phyloP scores from a whole-genome alignment of 37 sponge, comb jelly and placozoan species.

The Spongia lamella region DNA sequence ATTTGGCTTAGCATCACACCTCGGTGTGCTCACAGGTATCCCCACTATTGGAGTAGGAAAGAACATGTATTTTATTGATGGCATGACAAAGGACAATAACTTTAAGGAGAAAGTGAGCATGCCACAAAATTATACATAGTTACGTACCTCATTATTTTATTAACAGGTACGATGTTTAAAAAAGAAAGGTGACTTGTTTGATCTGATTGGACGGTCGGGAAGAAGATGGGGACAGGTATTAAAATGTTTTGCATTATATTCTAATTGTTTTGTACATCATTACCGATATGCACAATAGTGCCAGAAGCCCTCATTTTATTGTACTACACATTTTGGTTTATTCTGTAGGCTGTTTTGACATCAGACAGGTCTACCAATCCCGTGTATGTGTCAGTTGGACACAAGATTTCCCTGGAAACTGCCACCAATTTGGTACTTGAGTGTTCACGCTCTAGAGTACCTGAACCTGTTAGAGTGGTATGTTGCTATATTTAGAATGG shows the following conservation, averaged over 20 bases:
- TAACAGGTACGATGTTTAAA: conserved; percentile 12
- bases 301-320: too few relatives aligned
- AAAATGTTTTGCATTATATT: too few relatives aligned
- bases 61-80: conserved; percentile 84
- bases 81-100: conserved; percentile 40
- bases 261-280: too few relatives aligned
- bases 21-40: conserved; percentile 89
- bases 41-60: conserved; percentile 94
- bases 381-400: conserved; percentile 94
- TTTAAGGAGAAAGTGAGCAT: conserved; percentile 55
- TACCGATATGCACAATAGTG: too few relatives aligned
- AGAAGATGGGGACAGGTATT: conserved; percentile 65
- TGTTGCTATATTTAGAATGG: neutral
- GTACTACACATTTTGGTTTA: neutral
- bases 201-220: conserved; percentile 67
- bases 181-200: conserved; percentile 78
- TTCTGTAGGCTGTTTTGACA: conserved; percentile 64
- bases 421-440: conserved; percentile 68
- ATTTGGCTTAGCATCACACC: conserved; percentile 91
- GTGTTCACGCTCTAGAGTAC: conserved; percentile 77
- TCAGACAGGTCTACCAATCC: conserved; percentile 81
- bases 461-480: conserved; percentile 93
- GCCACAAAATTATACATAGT: neutral
- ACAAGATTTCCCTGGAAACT: conserved; percentile 86
- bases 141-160: neutral